These are phyloP conservation scores for Brachyhypopomus gauderio DNA, from an alignment of 2,113 vertebrate species.

Conservation along the genomic window DNA sequence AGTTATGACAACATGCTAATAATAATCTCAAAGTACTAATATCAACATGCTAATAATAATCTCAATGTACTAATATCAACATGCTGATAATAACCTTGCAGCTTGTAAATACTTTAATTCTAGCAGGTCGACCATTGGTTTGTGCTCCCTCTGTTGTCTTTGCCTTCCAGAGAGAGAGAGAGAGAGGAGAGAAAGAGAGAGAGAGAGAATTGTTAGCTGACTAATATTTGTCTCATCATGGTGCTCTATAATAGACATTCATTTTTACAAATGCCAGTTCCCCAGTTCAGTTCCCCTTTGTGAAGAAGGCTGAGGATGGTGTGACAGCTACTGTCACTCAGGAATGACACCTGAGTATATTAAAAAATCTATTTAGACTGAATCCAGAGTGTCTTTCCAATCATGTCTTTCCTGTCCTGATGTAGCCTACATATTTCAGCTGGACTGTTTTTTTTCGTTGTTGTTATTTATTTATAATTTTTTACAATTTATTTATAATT, in stretches of 20 bases:
- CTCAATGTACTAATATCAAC: too few relatives aligned
- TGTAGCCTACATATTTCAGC: too few relatives aligned
- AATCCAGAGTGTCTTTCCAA: background rate
- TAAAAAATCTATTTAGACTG: background rate
- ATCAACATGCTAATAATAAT: too few relatives aligned
- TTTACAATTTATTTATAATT: too few relatives aligned
- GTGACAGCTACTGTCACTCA: background rate
- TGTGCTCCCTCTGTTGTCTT: background rate
- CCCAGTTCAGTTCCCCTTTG: too few relatives aligned
- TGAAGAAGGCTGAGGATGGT: too few relatives aligned
- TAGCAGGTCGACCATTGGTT: background rate
- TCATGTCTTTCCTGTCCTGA: background rate
- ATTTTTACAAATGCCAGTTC: too few relatives aligned
- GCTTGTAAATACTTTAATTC: background rate
- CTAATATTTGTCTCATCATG: slow-evolving; percentile 16
- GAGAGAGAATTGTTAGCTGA: slow-evolving; percentile 4
- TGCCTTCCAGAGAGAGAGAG: background rate
- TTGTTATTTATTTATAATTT: too few relatives aligned
- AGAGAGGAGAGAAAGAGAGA: background rate
- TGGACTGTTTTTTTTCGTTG: too few relatives aligned
- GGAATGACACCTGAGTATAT: background rate
- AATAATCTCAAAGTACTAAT: too few relatives aligned
- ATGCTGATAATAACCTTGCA: background rate
- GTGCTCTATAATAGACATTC: too few relatives aligned
- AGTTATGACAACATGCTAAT: too few relatives aligned